Conservation (phyloP, 1,140 invertebrate species). For the Archegozetes longisetosus region DNA sequence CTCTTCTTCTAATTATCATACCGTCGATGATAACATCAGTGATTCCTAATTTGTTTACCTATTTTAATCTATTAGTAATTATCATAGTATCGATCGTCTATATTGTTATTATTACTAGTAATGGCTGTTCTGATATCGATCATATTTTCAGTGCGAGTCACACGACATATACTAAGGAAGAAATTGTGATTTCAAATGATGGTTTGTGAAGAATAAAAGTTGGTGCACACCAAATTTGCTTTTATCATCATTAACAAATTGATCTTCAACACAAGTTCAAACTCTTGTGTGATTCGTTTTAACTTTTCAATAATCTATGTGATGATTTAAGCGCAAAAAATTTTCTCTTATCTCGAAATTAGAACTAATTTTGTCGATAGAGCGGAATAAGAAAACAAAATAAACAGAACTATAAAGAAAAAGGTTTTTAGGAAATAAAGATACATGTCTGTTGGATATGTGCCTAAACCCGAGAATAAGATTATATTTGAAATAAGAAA, state of each 20-base stretch:
- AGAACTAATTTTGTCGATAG: too few species aligned
- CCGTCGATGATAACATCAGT: not conserved
- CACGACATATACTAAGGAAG: not conserved
- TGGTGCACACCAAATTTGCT: not conserved
- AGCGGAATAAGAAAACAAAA: too few species aligned
- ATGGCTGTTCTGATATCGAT: not conserved
- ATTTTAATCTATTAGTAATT: not conserved
- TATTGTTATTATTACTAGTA: not conserved
- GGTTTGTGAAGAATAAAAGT: not conserved
- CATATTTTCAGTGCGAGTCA: not conserved
- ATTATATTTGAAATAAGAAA: not conserved
- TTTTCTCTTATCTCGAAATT: too few species aligned
- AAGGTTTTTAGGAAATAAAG: too few species aligned
- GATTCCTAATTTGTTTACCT: not conserved
- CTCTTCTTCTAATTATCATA: not conserved
- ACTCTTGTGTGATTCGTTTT: not conserved
- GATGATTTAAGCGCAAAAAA: too few species aligned
- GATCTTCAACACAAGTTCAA: not conserved
- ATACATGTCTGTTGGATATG: too few species aligned
- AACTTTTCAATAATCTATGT: not conserved
- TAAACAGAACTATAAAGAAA: too few species aligned
- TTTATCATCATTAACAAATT: not conserved
- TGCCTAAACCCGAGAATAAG: too few species aligned
- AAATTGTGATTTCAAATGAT: not conserved
- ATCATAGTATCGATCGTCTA: not conserved